phyloP scores from a whole-genome alignment of 1,140 invertebrate genomes.

The Drosophila albomicans region DNA sequence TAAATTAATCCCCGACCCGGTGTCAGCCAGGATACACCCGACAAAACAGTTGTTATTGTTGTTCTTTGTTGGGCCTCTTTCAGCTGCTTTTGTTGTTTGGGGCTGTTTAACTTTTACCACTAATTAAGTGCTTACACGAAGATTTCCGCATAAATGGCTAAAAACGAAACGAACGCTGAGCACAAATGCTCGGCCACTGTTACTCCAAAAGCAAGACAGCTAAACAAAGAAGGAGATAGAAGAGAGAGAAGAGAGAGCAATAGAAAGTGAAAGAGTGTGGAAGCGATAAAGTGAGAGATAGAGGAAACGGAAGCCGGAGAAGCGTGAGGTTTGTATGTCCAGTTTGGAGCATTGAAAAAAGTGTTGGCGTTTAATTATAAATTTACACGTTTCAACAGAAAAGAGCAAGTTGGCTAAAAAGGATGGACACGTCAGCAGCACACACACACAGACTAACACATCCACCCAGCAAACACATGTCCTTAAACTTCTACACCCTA shows the following conservation, averaged over 20 bases:
- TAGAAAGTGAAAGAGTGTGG: neutral
- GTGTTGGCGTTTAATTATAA: slow-evolving; percentile 81
- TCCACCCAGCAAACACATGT: slow-evolving; percentile 18
- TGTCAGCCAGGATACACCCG: slow-evolving; percentile 21
- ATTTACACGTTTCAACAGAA: slow-evolving; percentile 76
- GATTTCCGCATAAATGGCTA: slow-evolving; percentile 74
- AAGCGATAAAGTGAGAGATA: neutral
- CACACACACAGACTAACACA: slow-evolving; percentile 12
- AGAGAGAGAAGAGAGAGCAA: no score
- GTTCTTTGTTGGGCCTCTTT: slow-evolving; percentile 23
- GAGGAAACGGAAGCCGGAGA: neutral
- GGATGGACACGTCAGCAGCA: slow-evolving; percentile 68
- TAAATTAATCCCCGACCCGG: slow-evolving; percentile 70
- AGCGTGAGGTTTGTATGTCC: slow-evolving; percentile 18
- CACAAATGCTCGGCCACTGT: slow-evolving; percentile 42
- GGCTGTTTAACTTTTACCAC: slow-evolving; percentile 79
- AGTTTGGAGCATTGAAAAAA: slow-evolving; percentile 53
- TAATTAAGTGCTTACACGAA: slow-evolving; percentile 82
- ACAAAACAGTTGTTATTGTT: slow-evolving; percentile 55
- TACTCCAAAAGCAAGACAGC: slow-evolving; percentile 10
- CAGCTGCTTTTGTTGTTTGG: slow-evolving; percentile 45
- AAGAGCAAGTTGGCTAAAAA: slow-evolving; percentile 76
- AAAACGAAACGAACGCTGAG: slow-evolving; percentile 37
- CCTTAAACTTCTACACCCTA: slow-evolving; percentile 4
- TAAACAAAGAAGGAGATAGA: neutral